A percentile compares a stretch with the other conserved stretches of the same genome.
These are phyloP conservation scores for Epistrophe eligans DNA, from an alignment of 2,888 invertebrate species.

Conservation along the genomic window DNA sequence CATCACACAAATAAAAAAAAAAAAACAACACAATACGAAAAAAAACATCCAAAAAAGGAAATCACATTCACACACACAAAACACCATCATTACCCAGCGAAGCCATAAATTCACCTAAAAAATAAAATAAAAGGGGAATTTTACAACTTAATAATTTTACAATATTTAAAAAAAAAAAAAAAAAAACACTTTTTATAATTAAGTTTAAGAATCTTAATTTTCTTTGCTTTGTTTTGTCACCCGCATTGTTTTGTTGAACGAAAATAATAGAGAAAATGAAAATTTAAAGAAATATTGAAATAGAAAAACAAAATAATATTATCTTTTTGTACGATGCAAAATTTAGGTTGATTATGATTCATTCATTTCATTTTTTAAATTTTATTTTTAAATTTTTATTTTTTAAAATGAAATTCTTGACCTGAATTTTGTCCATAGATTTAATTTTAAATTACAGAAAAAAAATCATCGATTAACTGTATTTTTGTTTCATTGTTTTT, in stretches of 20 bases:
- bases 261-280: conserved; percentile 49
- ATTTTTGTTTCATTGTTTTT: conserved; percentile 45
- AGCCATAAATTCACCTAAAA: conserved; percentile 54
- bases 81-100: conserved; percentile 70
- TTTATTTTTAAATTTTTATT: conserved; percentile 16
- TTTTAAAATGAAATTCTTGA: conserved; percentile 71
- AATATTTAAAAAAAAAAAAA: conserved; percentile 34
- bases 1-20: conserved; percentile 71
- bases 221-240: conserved; percentile 63
- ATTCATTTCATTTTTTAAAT: conserved; percentile 51
- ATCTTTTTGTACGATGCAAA: conserved; percentile 65
- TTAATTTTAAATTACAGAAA: conserved; percentile 21
- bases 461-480: conserved; percentile 39
- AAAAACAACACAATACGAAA: conserved; percentile 46
- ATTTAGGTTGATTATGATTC: conserved; percentile 77
- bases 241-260: conserved; percentile 44
- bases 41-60: conserved; percentile 24
- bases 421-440: conserved; percentile 74
- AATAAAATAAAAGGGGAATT: conserved; percentile 31
- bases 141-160: conserved; percentile 28
- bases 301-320: conserved; percentile 19
- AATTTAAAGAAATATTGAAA: background rate
- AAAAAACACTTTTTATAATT: conserved; percentile 4
- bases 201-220: conserved; percentile 40
- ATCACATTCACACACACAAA: conserved; percentile 27